These are phyloP conservation scores for Rhagonycha lutea DNA, from an alignment of 2,888 invertebrate species.

Conservation along the genomic window DNA sequence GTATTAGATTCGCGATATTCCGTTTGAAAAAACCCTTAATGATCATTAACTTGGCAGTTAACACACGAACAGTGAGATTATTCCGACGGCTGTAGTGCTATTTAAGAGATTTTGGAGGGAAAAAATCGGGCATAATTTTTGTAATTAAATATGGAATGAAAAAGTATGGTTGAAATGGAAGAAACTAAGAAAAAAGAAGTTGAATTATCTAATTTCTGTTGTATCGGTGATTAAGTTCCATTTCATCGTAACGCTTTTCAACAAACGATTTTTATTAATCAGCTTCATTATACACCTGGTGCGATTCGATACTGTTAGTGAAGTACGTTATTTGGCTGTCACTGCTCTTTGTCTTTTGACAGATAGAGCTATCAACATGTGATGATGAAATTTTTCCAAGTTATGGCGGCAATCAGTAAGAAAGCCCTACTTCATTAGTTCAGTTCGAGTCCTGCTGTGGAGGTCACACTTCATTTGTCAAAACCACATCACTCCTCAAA, in stretches of 20 bases:
- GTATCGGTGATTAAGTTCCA: background rate
- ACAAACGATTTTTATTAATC: constrained; percentile 46
- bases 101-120: no score
- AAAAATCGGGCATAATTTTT: no score
- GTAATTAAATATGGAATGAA: no score
- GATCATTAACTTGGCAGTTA: no score
- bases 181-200: background rate
- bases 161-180: background rate
- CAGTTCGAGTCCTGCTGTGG: constrained; percentile 46
- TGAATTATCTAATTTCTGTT: background rate
- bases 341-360: constrained; percentile 48
- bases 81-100: no score
- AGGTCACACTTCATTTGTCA: constrained; percentile 54
- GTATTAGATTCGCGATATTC: no score
- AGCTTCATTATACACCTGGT: constrained; percentile 39
- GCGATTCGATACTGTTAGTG: constrained; percentile 46
- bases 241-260: background rate
- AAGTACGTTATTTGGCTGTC: constrained; percentile 45
- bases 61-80: no score
- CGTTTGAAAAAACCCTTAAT: no score
- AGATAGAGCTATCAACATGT: constrained; percentile 53
- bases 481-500: constrained; percentile 40
- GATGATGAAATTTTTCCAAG: constrained; percentile 50
- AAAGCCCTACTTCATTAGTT: constrained; percentile 49
- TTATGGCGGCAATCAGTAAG: constrained; percentile 48